A percentile compares a stretch with the other conserved stretches of the same genome.
phyloP scores from a whole-genome alignment of 1,140 invertebrate species.

The Caenorhabditis remanei region DNA sequence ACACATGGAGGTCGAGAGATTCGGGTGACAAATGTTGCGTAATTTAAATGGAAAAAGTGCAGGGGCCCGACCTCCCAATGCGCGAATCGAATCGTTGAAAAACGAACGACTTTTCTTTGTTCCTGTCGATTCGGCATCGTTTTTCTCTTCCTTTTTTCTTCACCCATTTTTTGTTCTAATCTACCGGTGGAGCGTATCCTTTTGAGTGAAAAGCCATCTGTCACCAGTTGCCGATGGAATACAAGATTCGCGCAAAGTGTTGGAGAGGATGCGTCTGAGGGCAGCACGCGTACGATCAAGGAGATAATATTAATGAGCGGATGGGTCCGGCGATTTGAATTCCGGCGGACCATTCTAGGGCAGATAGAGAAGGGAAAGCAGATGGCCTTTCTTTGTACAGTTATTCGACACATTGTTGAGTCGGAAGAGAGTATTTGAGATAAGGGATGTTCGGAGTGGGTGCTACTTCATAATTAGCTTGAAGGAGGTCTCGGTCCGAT shows the following conservation, averaged over 20 bases:
- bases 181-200: slow-evolving; percentile 9
- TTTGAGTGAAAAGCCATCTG: slow-evolving; percentile 29
- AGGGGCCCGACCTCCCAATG: slow-evolving; percentile 28
- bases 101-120: slow-evolving; percentile 12
- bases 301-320: slow-evolving; percentile 31
- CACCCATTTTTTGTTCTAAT: slow-evolving; percentile 10
- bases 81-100: slow-evolving; percentile 6
- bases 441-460: not conserved
- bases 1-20: slow-evolving; percentile 2
- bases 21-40: slow-evolving; percentile 52
- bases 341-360: not conserved
- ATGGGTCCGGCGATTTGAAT: slow-evolving; percentile 30
- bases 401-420: slow-evolving; percentile 11
- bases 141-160: not conserved
- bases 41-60: slow-evolving; percentile 54
- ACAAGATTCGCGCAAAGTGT: slow-evolving; percentile 21
- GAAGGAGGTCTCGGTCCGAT: not conserved
- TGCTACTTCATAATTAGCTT: slow-evolving; percentile 36
- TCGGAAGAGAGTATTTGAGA: not conserved
- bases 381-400: not conserved
- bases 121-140: not conserved
- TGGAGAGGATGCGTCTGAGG: not conserved
- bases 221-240: slow-evolving; percentile 14
- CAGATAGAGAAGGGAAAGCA: not conserved
- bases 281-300: not conserved